Conservation (phyloP, 1,140 invertebrate genomes). For the Drosophila mojavensis region DNA sequence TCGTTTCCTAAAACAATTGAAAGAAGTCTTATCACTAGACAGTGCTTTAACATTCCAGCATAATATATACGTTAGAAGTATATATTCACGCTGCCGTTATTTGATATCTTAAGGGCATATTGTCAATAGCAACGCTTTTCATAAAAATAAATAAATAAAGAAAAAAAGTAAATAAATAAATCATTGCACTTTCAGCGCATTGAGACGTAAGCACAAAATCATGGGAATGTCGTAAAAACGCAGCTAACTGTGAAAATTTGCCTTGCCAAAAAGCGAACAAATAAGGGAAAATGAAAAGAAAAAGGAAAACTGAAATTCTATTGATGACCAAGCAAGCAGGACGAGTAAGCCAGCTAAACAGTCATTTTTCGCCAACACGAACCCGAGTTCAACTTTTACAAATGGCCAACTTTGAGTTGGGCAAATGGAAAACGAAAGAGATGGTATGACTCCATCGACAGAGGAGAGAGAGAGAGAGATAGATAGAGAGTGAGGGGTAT, state of each 20-base stretch:
- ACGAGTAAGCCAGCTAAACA: constrained; percentile 29
- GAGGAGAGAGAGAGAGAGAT: no score
- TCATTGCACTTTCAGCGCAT: constrained; percentile 25
- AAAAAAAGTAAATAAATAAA: neutral
- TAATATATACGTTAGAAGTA: no score
- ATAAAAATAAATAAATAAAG: neutral
- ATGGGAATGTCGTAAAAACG: constrained; percentile 24
- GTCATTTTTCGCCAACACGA: constrained; percentile 13
- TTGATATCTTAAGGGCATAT: constrained; percentile 4
- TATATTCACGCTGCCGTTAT: neutral
- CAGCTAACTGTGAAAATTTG: constrained; percentile 53
- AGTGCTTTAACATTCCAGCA: no score
- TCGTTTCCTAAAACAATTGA: no score
- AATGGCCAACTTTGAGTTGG: constrained; percentile 61
- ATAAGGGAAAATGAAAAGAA: constrained; percentile 9
- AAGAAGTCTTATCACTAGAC: no score
- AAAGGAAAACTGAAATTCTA: constrained; percentile 31
- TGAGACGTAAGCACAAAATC: constrained; percentile 38
- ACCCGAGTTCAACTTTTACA: constrained; percentile 53
- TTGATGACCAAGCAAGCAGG: constrained; percentile 45
- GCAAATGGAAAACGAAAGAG: constrained; percentile 45
- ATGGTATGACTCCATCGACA: no score
- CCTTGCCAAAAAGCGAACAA: constrained; percentile 8
- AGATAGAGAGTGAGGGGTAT: no score
- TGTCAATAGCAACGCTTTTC: constrained; percentile 16